Evolutionary conservation across 2,888 invertebrate species (phyloP).

Genomic region (Acrocyrtus sp.): DNA sequence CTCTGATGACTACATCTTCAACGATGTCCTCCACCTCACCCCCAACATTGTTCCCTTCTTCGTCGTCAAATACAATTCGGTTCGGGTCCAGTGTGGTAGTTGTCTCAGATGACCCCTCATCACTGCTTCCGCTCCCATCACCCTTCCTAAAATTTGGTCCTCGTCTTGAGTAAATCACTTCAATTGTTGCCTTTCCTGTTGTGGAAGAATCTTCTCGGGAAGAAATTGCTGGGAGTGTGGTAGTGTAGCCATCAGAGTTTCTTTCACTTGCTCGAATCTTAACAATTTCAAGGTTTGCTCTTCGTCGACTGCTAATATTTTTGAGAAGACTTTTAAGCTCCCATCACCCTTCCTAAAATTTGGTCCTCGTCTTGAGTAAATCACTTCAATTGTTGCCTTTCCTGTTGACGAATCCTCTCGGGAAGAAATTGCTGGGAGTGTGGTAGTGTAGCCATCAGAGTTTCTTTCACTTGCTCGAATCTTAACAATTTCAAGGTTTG

Average conservation of each 20-base stretch:
- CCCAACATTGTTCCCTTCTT: constrained; percentile 48
- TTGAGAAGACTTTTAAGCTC: constrained; percentile 12
- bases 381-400: constrained; percentile 17
- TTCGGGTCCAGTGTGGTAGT: constrained; percentile 26
- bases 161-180: constrained; percentile 26
- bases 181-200: constrained; percentile 12
- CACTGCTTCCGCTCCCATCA: neutral
- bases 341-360: neutral
- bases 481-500: constrained; percentile 45
- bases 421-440: neutral
- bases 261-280: constrained; percentile 19
- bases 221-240: constrained; percentile 13
- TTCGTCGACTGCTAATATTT: constrained; percentile 22
- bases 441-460: neutral
- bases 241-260: neutral
- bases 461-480: constrained; percentile 20
- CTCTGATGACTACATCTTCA: constrained; percentile 22
- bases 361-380: constrained; percentile 28
- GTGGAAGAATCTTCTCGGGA: constrained; percentile 12
- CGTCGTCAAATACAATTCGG: constrained; percentile 51
- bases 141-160: constrained; percentile 13
- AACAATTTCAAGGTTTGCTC: constrained; percentile 46
- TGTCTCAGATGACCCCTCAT: constrained; percentile 2
- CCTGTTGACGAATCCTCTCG: constrained; percentile 6
- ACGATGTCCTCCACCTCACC: constrained; percentile 32